These are phyloP conservation scores for Halcyon smyrnensis DNA, from an alignment of 2,797 vertebrate genomes.

Conservation along the genomic window DNA sequence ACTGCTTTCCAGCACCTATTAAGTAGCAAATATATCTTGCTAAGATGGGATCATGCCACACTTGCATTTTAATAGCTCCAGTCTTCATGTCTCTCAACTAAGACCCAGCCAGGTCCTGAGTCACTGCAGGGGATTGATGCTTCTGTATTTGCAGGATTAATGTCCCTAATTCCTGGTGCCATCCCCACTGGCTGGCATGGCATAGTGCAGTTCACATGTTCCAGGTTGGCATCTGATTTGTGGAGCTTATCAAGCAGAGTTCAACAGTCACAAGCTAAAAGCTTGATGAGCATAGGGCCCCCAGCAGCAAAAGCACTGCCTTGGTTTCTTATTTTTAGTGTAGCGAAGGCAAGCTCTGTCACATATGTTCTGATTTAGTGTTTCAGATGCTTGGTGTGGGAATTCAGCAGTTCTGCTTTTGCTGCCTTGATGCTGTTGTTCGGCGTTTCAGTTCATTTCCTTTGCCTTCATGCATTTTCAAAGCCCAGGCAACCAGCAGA, in stretches of 20 bases:
- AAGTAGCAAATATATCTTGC: background rate
- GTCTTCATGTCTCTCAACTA: background rate
- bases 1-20: background rate
- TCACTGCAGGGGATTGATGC: fast-evolving
- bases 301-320: background rate
- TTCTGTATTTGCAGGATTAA: background rate
- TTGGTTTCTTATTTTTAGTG: background rate
- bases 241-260: background rate
- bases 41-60: background rate
- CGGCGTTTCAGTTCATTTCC: background rate
- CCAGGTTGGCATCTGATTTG: background rate
- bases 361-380: background rate
- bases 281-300: background rate
- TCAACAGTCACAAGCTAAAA: background rate
- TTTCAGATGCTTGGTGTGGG: background rate
- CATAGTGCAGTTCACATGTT: fast-evolving
- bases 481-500: background rate
- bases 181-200: background rate
- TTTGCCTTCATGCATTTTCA: background rate
- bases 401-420: background rate
- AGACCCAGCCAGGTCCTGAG: background rate
- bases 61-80: background rate
- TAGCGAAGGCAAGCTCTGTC: background rate
- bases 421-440: background rate
- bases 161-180: background rate